These are phyloP conservation scores for Oryzias dopingdopingensis DNA, from an alignment of 2,797 vertebrate genomes.

Conservation along the genomic window DNA sequence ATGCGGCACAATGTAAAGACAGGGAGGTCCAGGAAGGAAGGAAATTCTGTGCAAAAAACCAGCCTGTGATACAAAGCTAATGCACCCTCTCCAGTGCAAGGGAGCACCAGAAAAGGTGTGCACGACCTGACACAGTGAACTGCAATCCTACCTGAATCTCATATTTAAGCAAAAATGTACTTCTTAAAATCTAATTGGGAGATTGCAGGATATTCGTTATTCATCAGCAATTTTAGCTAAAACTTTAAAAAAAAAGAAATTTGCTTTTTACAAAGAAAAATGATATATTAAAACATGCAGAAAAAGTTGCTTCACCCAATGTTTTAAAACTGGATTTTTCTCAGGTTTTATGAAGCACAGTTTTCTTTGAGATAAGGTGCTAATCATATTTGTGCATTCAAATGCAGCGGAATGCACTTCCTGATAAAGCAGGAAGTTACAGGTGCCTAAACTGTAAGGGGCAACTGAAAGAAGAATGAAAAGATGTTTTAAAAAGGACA, in stretches of 20 bases:
- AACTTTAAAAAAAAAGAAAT: background rate
- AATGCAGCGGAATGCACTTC: background rate
- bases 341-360: conserved; percentile 7
- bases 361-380: conserved; percentile 2
- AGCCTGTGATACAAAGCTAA: conserved; percentile 71
- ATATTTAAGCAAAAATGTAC: background rate
- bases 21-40: conserved; percentile 81
- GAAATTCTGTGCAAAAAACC: conserved; percentile 78
- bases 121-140: conserved; percentile 1
- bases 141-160: background rate
- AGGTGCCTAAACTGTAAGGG: background rate
- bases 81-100: conserved; percentile 48
- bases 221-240: conserved; percentile 3
- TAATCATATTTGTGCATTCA: conserved; percentile 11
- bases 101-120: conserved; percentile 22
- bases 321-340: conserved; percentile 3
- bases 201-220: conserved; percentile 7
- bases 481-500: conserved; percentile 3
- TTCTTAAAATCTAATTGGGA: background rate
- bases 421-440: background rate
- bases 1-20: conserved; percentile 81
- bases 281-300: too few relatives aligned
- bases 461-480: conserved; percentile 1
- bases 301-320: too few relatives aligned
- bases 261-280: background rate